Percentiles rank a stretch among this genome's conserved stretches.
These are phyloP conservation scores for Semaprochilodus insignis DNA, from an alignment of 2,797 vertebrate genomes.

Conservation along the genomic window DNA sequence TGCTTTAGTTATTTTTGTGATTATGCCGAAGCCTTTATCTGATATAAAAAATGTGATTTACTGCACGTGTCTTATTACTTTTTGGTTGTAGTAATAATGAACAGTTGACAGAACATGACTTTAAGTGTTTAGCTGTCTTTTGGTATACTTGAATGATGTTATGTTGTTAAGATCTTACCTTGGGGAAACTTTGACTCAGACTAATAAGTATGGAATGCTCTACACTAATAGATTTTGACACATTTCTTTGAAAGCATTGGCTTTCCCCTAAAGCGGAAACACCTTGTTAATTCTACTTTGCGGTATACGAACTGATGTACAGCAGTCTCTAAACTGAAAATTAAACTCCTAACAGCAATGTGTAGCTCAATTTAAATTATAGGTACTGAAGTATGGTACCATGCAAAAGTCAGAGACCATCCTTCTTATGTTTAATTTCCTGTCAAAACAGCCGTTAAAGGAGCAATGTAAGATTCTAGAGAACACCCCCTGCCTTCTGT, in stretches of 20 bases:
- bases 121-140: slow-evolving; percentile 21
- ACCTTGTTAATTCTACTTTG: neutral
- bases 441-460: too few species aligned
- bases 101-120: slow-evolving; percentile 7
- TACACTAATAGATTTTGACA: slow-evolving; percentile 20
- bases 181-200: slow-evolving; percentile 17
- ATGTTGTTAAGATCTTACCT: neutral
- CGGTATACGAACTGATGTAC: neutral
- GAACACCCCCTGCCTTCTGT: too few species aligned
- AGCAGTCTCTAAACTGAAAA: neutral
- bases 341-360: neutral
- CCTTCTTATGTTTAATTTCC: too few species aligned
- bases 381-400: neutral
- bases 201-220: slow-evolving; percentile 20
- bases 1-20: neutral
- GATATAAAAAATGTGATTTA: slow-evolving; percentile 19
- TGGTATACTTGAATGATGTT: slow-evolving; percentile 4
- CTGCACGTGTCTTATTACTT: neutral
- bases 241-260: neutral
- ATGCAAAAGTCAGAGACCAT: too few species aligned
- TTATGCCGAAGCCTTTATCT: neutral
- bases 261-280: neutral
- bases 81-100: slow-evolving; percentile 17
- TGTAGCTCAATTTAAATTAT: neutral
- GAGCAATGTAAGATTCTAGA: too few species aligned